Evolutionary conservation across 2,113 vertebrate genomes (phyloP), one percentile per base, ranked within the genome.

Genomic region (Meriones unguiculatus): DNA sequence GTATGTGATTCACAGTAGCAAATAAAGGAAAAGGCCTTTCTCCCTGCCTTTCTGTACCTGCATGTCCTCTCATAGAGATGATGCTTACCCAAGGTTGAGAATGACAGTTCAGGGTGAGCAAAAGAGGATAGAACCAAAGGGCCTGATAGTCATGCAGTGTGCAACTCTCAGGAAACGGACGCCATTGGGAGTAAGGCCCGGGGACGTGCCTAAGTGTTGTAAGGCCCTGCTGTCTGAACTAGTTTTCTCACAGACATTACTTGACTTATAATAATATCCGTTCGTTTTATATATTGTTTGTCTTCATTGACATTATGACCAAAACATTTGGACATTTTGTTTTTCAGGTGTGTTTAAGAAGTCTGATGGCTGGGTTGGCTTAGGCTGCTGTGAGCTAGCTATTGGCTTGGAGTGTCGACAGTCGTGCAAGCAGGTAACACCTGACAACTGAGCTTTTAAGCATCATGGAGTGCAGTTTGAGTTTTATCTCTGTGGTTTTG

Each of bases 371-470:
- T 99, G 99, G 99, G 99, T 99, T 97, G 99, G 99, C 65, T 98
- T 99, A 59, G 99, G 99, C 91, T 99, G 99, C 98, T 99, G 99
- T 98, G 99, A 99, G 97, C 98, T 99, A 89, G 99, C 99, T 30
- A 99, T 99, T 98, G 99, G 99, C 80, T 95, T 98, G 46, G 99
- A 99, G 85, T 99, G 99, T 98, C 99, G 99, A 38, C 99, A 99
- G 59, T 99, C 99, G 1, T 99, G 99, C 97, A 99, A 99, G 97
- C 99, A 99, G 99, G 99, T 99, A 98, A 98, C 93, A 82, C 46
- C 62, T 50, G 41, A 54, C 35, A 77, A 1, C n/a, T 25, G 52
- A 86, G 93, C 67, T 78, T 54, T 65, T 88, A n/a, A 77, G 65
- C 73, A 82, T 69, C 50, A 3, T 89, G 59, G 67, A 94, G 8